Evolutionary conservation across 2,113 vertebrate genomes (phyloP).

Genomic region (Acanthochromis polyacanthus): DNA sequence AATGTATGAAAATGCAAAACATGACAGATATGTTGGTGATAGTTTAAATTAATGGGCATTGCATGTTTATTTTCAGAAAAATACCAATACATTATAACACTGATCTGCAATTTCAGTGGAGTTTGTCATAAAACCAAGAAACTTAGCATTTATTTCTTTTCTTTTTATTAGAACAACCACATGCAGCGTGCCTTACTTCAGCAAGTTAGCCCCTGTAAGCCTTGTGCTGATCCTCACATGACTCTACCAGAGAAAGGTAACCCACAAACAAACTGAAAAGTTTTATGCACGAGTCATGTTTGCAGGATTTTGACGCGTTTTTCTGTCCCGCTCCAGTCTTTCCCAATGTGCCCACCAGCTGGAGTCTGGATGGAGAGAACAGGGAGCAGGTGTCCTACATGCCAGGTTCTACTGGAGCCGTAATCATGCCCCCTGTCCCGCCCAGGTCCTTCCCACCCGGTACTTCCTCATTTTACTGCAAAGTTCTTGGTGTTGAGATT

Average conservation of each 20-base stretch:
- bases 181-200: conserved; percentile 96
- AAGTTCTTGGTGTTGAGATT: neutral
- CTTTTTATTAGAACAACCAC: conserved; percentile 89
- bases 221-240: conserved; percentile 93
- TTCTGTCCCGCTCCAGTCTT: conserved; percentile 80
- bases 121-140: neutral
- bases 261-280: neutral
- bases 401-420: conserved; percentile 87
- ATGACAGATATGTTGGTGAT: too few relatives aligned
- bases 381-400: conserved; percentile 91
- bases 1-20: neutral
- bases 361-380: conserved; percentile 94
- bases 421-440: conserved; percentile 90
- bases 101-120: neutral
- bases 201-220: conserved; percentile 97
- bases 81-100: neutral
- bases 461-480: conserved; percentile 63
- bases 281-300: neutral
- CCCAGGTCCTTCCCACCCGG: conserved; percentile 92
- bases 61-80: too few relatives aligned
- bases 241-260: conserved; percentile 95
- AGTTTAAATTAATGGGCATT: too few relatives aligned
- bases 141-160: neutral
- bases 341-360: conserved; percentile 90
- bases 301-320: conserved; percentile 13